Conservation (phyloP, 2,797 vertebrate genomes). For the Alauda arvensis region DNA sequence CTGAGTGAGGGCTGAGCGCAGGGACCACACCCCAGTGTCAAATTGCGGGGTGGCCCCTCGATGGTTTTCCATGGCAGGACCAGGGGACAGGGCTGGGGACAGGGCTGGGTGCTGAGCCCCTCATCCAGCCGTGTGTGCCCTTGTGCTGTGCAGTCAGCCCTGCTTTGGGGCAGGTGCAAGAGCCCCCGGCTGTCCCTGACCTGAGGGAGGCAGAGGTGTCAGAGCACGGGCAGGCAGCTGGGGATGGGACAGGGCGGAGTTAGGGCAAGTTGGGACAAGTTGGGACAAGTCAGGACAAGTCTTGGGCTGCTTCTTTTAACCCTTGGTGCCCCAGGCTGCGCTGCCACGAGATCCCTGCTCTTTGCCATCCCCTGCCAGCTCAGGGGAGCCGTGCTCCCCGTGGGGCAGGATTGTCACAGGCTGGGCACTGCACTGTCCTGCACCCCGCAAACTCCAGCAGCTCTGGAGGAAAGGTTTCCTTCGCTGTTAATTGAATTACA, state of each 20-base stretch:
- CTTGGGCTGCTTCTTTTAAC: not conserved
- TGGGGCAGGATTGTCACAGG: not conserved
- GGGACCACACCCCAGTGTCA: not conserved
- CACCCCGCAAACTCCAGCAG: not conserved
- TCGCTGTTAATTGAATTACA: slow-evolving; percentile 65
- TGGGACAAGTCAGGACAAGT: not conserved
- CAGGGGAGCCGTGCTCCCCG: fast-evolving
- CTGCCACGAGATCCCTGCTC: not conserved
- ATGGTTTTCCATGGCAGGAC: not conserved
- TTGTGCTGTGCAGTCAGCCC: not conserved
- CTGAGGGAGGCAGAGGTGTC: not conserved
- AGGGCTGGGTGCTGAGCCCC: not conserved
- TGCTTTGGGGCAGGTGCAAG: not conserved
- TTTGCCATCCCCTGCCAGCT: not conserved
- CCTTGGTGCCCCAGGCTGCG: not conserved
- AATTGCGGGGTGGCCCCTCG: fast-evolving
- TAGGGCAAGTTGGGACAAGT: too few species aligned
- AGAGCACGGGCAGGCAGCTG: fast-evolving
- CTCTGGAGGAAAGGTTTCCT: slow-evolving; percentile 35
- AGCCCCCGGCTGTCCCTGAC: fast-evolving
- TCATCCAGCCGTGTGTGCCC: too few species aligned
- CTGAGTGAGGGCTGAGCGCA: not conserved
- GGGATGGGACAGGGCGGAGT: not conserved
- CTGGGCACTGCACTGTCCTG: not conserved
- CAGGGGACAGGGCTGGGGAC: not conserved